Evolutionary conservation across 2,797 vertebrate genomes (phyloP).

Genomic region (Rhinoraja longicauda): DNA sequence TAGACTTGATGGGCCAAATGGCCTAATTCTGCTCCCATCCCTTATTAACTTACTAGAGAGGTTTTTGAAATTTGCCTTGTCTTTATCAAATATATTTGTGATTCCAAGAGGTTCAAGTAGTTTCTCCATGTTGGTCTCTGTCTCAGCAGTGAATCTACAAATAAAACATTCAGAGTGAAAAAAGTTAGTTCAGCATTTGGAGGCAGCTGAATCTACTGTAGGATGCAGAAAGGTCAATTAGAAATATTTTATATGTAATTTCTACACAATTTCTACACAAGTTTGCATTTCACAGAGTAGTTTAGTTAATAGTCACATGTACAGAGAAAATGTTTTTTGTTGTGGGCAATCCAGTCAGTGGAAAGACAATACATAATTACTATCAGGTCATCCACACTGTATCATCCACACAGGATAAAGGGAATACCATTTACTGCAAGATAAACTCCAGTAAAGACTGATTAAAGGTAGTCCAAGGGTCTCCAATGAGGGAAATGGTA

Average conservation of each 20-base stretch:
- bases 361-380: no score
- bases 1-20: no score
- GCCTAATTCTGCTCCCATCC: no score
- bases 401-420: no score
- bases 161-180: constrained; percentile 4
- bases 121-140: constrained; percentile 74
- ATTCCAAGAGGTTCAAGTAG: constrained; percentile 75
- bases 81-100: constrained; percentile 74
- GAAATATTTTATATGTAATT: background rate
- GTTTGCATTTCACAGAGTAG: background rate
- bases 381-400: no score
- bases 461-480: no score
- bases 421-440: no score
- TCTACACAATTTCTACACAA: background rate
- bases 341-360: no score
- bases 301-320: no score
- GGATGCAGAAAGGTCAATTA: background rate
- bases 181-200: background rate
- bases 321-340: no score
- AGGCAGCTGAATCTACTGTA: background rate
- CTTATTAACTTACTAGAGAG: constrained; percentile 63
- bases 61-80: constrained; percentile 83
- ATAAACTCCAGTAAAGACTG: no score
- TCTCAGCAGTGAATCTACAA: constrained; percentile 77
- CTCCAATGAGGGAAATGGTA: no score